These are phyloP conservation scores for Scomberomorus guttatus DNA, from an alignment of 2,797 vertebrate species.

Conservation along the genomic window DNA sequence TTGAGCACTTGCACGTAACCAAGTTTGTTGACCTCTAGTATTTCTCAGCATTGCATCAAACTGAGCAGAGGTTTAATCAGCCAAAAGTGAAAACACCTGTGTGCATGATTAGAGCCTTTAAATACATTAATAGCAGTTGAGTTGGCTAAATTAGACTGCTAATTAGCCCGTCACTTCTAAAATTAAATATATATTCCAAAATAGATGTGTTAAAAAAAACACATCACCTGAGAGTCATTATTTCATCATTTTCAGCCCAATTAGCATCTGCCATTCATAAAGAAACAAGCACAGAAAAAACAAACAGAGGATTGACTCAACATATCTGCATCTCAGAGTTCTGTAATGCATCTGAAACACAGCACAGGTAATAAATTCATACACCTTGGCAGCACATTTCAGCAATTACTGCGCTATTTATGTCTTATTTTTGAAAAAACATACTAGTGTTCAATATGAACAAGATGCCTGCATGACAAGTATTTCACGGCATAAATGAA, in stretches of 20 bases:
- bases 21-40: no score
- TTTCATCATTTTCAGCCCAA: no score
- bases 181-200: neutral
- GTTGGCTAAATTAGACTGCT: neutral
- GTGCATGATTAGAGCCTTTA: neutral
- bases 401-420: neutral
- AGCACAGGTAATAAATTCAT: neutral
- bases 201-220: neutral
- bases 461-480: neutral
- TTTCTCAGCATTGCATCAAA: neutral
- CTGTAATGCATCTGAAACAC: neutral
- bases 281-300: neutral
- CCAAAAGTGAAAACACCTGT: neutral
- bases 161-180: neutral
- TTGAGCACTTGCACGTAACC: no score
- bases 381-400: neutral
- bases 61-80: slow-evolving; percentile 1
- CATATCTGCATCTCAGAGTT: neutral
- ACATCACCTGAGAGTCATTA: no score
- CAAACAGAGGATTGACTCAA: neutral
- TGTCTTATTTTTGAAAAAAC: neutral
- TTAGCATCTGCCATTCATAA: neutral
- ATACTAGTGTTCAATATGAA: neutral
- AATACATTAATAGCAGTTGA: neutral
- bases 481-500: neutral